Base-by-base conservation (phyloP, 2,888 invertebrate species). In the Ichneumoninae sp. region DNA sequence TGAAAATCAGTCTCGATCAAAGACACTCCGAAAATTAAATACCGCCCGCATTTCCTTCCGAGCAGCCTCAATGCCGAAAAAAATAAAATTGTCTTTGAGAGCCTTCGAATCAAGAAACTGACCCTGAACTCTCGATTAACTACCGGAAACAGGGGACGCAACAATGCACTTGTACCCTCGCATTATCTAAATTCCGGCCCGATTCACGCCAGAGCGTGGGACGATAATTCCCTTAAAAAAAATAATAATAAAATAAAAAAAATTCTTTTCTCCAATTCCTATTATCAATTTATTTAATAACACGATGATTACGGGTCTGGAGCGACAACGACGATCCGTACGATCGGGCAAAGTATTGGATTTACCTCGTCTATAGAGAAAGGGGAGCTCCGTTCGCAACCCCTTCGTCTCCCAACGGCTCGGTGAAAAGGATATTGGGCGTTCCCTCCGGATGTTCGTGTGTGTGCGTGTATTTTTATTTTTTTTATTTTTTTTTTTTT, bases 381-480 rank as follows among this genome's bases (percentile, higher is more conserved):
- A 26, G 65, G 40, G 16, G 16, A 50, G 60, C 47, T 69, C 79
- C 65, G 70, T 66, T 65, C n/a, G 57, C 80, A 80, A 84, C 80
- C 77, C 83, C 72, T 80, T 77, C 80, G 83, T 76, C 76, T 80
- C 76, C 52, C 50, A 47, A 77, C 71, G 69, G 30, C 16, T 1
- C n/a, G 40, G 68, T 84, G 72, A 84, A 92, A 91, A 90, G 90
- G 90, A 90, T 84, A 89, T 30, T 87, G 89, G 92, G 92, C 92
- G 92, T 92, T 89, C 89, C 91, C 66, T 86, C 88, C 88, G 89
- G 2, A 90, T 90, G 90, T 91, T 87, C 91, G 90, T 87, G 86
- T 7, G 33, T 33, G 33, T 33, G 33, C 33, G 33, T 33, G 33
- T 33, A 7, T 33, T 33, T 33, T 33, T 22, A 22, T 33, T 33